phyloP scores from a whole-genome alignment of 1,140 invertebrate species.

The Solenopsis invicta region DNA sequence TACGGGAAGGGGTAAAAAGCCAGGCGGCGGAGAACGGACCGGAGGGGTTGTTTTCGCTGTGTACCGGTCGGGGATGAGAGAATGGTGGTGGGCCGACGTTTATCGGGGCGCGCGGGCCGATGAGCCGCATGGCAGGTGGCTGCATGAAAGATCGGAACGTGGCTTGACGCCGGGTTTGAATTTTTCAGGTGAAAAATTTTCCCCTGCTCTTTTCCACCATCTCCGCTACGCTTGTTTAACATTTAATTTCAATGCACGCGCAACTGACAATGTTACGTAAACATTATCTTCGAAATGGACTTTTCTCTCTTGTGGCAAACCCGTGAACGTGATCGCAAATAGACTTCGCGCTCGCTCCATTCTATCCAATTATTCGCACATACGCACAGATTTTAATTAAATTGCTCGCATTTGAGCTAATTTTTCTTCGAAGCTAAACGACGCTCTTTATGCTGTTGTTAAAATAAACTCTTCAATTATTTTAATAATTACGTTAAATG shows the following conservation, averaged over 20 bases:
- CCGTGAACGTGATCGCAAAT: background rate
- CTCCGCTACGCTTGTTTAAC: background rate
- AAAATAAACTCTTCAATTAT: background rate
- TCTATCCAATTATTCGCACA: background rate
- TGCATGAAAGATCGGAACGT: background rate
- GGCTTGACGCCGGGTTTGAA: background rate
- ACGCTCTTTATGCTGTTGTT: background rate
- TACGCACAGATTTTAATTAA: constrained; percentile 17
- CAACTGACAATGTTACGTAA: background rate
- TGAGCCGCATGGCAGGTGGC: constrained; percentile 31
- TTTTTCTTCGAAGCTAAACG: background rate
- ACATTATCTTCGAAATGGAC: background rate
- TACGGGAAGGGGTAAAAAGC: constrained; percentile 50
- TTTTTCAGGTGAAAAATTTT: background rate
- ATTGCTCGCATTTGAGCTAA: background rate
- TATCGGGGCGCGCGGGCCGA: constrained; percentile 18
- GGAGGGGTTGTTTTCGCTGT: constrained; percentile 48
- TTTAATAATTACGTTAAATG: background rate
- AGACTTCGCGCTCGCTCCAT: background rate
- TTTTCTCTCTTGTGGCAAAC: background rate
- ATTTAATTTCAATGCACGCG: background rate
- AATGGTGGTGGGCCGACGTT: constrained; percentile 19
- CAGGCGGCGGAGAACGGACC: constrained; percentile 19
- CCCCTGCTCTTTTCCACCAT: background rate
- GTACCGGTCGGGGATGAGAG: constrained; percentile 34